Evolutionary conservation across 1,140 invertebrate species (phyloP).

Genomic region (Procambarus clarkii): DNA sequence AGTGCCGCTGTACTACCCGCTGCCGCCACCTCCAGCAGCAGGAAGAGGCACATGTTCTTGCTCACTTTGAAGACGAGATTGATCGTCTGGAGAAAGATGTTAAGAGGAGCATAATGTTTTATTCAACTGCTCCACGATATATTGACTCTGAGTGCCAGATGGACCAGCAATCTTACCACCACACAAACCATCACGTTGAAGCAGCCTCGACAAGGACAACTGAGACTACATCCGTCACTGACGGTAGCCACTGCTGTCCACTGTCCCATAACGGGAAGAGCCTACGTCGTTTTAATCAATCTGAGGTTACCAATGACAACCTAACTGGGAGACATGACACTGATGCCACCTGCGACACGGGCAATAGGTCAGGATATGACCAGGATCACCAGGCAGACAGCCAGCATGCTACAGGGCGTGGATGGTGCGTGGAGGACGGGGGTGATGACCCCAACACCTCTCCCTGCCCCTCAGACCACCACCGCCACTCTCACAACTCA

Average conservation of each 20-base stretch:
- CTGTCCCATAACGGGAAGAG: not conserved
- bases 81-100: conserved; percentile 32
- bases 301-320: not conserved
- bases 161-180: not conserved
- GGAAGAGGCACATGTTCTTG: conserved; percentile 15
- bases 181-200: not conserved
- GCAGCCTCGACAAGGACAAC: not conserved
- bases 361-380: not conserved
- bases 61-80: conserved; percentile 48
- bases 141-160: conserved; percentile 18
- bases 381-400: not conserved
- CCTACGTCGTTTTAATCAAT: no score
- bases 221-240: not conserved
- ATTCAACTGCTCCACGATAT: conserved; percentile 17
- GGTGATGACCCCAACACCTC: not conserved
- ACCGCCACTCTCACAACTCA: not conserved
- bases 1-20: conserved; percentile 16
- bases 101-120: conserved; percentile 1
- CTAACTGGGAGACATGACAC: not conserved
- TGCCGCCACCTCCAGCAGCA: not conserved
- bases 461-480: not conserved
- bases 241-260: not conserved
- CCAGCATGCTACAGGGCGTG: not conserved
- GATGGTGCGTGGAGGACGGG: not conserved
- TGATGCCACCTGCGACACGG: not conserved